Base-by-base conservation (phyloP, 2,113 vertebrate species). In the Todiramphus saurophagus region DNA sequence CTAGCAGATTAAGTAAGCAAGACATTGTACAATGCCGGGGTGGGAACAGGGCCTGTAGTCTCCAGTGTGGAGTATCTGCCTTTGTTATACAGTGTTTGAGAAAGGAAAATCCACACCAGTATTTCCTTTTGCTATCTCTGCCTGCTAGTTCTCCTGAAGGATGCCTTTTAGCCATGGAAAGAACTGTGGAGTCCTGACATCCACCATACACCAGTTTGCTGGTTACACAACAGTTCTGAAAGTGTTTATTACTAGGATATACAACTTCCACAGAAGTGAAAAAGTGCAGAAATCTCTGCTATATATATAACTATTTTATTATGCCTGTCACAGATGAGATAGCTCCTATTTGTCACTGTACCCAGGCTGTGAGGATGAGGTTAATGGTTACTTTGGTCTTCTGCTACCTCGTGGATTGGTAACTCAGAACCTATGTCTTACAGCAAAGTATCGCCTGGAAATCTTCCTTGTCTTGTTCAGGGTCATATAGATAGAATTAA, bases 151-250 rank as follows among this genome's bases (percentile, higher is more conserved):
- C 86, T 94, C 33, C 69, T 67, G 63, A 23, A 28, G 35, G 30
- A 2, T 39, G 28, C 64, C 80, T 77, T 77, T 66, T 63, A 67
- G 28, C 67, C 20, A 62, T n/a, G 62, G 37, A 19, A 62, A 70
- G 27, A 35, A 27, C 30, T 44, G 12, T 44, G 25, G 70, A 58
- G 17, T 15, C 66, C 43, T 79, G 66, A 53, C 53, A 84, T 46
- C 33, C 24, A 39, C 41, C 66, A 28, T 31, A 13, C 17, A 13
- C 19, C 0, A 0, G 2, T 68, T 48, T 79, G 48, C 74, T 90
- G 74, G 48, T 95, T 83, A 80, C 63, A 64, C 67, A 93, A 48
- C 59, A 44, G 21, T 15, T 69, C 88, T 41, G 31, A 27, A 89
- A 69, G 35, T 25, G 41, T 75, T 74, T 80, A 5, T 72, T 82